Conservation (phyloP, 2,797 vertebrate genomes). For the Leucoraja ocellata region DNA sequence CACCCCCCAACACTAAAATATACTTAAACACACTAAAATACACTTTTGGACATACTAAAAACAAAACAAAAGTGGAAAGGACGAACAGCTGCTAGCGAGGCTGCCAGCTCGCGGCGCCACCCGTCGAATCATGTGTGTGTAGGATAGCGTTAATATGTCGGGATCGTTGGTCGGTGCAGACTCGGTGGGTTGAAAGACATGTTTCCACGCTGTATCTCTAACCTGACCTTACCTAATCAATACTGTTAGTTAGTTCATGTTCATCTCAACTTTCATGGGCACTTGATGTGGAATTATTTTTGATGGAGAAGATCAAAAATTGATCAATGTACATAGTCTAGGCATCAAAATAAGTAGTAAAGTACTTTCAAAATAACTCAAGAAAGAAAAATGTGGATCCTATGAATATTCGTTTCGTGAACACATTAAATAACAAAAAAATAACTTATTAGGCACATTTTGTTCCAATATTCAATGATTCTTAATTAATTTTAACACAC, state of each 20-base stretch:
- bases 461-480: not conserved
- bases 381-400: not conserved
- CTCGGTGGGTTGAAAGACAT: no score
- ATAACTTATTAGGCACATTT: not conserved
- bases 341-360: not conserved
- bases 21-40: no score
- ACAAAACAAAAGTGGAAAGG: no score
- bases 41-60: no score
- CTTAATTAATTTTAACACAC: not conserved
- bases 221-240: no score
- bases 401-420: not conserved
- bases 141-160: no score
- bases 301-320: not conserved
- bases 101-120: no score
- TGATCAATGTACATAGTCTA: not conserved
- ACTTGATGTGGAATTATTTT: not conserved
- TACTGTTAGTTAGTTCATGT: not conserved
- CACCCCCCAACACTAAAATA: no score
- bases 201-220: no score
- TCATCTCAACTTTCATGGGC: slow-evolving; percentile 14
- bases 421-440: not conserved
- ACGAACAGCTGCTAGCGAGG: no score
- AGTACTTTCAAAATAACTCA: not conserved
- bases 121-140: no score
- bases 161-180: no score